Conservation (phyloP, 2,113 vertebrate species). For the Xenopus laevis region DNA sequence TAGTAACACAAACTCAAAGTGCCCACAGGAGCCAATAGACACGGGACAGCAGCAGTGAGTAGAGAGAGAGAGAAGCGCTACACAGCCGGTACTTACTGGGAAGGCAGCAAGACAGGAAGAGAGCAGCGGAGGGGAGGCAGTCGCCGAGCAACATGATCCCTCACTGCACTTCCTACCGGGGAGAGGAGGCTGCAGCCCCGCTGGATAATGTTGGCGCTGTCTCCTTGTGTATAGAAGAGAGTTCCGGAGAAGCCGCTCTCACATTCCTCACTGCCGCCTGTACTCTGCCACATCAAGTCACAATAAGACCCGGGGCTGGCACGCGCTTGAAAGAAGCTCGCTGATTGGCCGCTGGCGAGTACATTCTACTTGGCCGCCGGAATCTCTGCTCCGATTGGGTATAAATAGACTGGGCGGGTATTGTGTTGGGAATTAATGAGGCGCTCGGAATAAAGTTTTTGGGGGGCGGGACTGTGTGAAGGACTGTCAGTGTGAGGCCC, state of each 20-base stretch:
- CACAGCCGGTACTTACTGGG: background rate
- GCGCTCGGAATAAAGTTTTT: slow-evolving; percentile 14
- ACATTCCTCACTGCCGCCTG: background rate
- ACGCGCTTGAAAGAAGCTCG: slow-evolving; percentile 1
- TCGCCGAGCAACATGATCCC: slow-evolving; percentile 15
- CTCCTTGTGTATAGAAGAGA: no score
- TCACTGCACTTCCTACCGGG: no score
- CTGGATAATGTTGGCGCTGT: no score
- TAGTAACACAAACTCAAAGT: no score
- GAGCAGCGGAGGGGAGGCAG: background rate
- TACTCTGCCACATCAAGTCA: slow-evolving; percentile 6
- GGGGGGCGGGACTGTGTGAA: background rate
- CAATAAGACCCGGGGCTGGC: background rate
- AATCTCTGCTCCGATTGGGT: background rate
- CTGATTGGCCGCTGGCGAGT: slow-evolving; percentile 9
- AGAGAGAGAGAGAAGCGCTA: no score
- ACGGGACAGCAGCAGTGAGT: no score
- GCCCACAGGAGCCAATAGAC: no score
- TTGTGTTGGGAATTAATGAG: background rate
- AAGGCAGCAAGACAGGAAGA: background rate
- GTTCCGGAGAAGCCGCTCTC: background rate
- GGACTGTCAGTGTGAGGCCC: no score
- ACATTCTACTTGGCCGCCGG: slow-evolving; percentile 29
- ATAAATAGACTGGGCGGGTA: background rate
- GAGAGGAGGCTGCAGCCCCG: background rate